A percentile compares a stretch with the other conserved stretches of the same genome.
These are phyloP conservation scores for Acromyrmex heyeri DNA, from an alignment of 1,140 invertebrate genomes.

Conservation along the genomic window DNA sequence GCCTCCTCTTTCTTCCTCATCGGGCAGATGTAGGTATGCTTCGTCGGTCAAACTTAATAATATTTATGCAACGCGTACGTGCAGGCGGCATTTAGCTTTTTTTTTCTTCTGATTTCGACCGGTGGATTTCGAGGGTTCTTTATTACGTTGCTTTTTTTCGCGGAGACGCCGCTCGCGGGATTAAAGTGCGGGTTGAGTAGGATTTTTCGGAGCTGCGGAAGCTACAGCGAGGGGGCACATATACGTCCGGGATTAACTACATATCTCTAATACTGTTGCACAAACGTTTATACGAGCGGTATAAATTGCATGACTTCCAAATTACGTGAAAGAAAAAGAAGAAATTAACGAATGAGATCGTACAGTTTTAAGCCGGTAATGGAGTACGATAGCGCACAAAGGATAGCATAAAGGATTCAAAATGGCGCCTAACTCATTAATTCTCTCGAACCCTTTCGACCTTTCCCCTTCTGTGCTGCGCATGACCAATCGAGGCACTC, in stretches of 20 bases:
- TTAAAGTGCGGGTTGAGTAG: conserved; percentile 56
- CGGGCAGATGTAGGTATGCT: conserved; percentile 71
- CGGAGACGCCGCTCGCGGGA: conserved; percentile 57
- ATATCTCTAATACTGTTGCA: background rate
- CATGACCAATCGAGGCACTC: conserved; percentile 73
- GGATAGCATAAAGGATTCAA: conserved; percentile 47
- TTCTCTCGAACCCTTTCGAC: conserved; percentile 57
- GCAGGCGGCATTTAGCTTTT: conserved; percentile 35
- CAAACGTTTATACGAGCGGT: background rate
- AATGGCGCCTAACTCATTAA: conserved; percentile 61
- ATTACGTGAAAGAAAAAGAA: conserved; percentile 48
- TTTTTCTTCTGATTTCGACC: conserved; percentile 16
- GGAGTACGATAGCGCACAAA: no score
- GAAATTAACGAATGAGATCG: conserved; percentile 56
- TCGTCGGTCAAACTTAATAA: conserved; percentile 74
- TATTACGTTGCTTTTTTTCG: conserved; percentile 54
- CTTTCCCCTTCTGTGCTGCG: conserved; percentile 18
- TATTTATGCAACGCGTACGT: conserved; percentile 75
- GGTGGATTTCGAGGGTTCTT: conserved; percentile 63
- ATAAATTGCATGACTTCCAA: conserved; percentile 9
- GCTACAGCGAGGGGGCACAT: background rate
- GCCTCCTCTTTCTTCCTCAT: conserved; percentile 43
- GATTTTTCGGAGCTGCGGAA: conserved; percentile 18
- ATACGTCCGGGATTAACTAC: conserved; percentile 8
- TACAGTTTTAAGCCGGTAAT: background rate